Evolutionary conservation across 53 echinoderm and acorn worm species (phyloP).

Genomic region (Crossaster papposus): DNA sequence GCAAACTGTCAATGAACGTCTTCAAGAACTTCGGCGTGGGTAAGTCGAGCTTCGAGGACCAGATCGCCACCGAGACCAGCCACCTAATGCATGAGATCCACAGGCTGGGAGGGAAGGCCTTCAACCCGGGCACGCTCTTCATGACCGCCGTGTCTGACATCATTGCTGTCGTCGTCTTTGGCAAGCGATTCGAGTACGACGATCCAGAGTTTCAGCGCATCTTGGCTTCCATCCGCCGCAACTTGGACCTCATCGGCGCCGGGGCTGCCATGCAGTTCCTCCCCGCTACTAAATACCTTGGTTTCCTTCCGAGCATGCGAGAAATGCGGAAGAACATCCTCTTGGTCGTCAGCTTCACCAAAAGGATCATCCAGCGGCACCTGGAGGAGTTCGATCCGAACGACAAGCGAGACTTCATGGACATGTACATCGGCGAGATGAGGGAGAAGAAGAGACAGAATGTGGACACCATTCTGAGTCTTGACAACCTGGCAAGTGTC

Average conservation of each 20-base stretch:
- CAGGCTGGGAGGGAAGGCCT: slow-evolving; percentile 13
- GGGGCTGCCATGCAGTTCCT: slow-evolving; percentile 57
- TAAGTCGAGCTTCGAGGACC: slow-evolving; percentile 47
- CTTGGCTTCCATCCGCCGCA: slow-evolving; percentile 44
- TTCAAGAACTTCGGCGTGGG: slow-evolving; percentile 54
- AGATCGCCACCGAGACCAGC: slow-evolving; percentile 39
- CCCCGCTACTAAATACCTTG: slow-evolving; percentile 50
- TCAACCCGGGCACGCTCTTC: slow-evolving; percentile 44
- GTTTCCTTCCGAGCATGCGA: slow-evolving; percentile 33
- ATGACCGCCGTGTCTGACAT: slow-evolving; percentile 57
- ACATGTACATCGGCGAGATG: slow-evolving; percentile 61
- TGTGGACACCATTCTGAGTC: slow-evolving; percentile 31
- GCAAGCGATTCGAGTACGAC: slow-evolving; percentile 68
- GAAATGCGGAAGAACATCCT: slow-evolving; percentile 50
- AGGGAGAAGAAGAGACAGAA: slow-evolving; percentile 30
- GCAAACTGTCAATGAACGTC: slow-evolving; percentile 36
- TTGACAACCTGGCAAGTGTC: slow-evolving; percentile 58
- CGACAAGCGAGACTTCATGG: slow-evolving; percentile 68
- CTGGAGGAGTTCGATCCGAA: slow-evolving; percentile 42
- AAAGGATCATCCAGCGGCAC: slow-evolving; percentile 52
- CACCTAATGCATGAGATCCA: slow-evolving; percentile 32
- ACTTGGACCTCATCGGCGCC: slow-evolving; percentile 64
- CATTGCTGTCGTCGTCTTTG: slow-evolving; percentile 64
- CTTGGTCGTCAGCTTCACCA: slow-evolving; percentile 37
- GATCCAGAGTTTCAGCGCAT: slow-evolving; percentile 55